Evolutionary conservation across 53 echinoderm and acorn worm species (phyloP), one percentile per base, ranked within the genome.

Genomic region (Astropecten irregularis): DNA sequence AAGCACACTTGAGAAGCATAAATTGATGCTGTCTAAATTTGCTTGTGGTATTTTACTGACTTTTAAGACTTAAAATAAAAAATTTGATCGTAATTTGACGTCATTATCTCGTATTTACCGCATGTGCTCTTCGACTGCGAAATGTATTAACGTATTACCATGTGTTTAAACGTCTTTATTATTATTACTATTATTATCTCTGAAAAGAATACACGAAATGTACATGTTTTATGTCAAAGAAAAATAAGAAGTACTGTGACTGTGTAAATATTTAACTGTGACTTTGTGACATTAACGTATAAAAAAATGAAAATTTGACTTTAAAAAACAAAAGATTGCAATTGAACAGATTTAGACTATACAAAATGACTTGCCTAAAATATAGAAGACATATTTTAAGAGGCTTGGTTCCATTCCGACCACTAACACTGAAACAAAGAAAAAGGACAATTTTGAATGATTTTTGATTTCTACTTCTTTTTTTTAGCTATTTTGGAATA

Each of bases 111-210:
- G n/a, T n/a, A n/a, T n/a, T n/a, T 77, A 44, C 79, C 79, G 62
- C 47, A 42, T 79, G 79, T 79, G 79, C 79, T 79, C 79, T 79
- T 79, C 79, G 61, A 79, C 79, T 40, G 62, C 62, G 47, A 61
- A 79, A 79, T 57, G 62, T 79, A 79, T 62, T 79, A 62, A 19
- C 44, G 79, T 79, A 79, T n/a, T n/a, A 60, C 48, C 35, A 58
- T 76, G 62, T 79, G 61, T 46, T 79, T 79, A 20, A 62, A 79
- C 42, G 79, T 79, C 40, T 79, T 79, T 62, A 79, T 47, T 79
- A 47, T 40, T 32, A 62, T 20, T n/a, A n/a, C n/a, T n/a, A n/a
- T n/a, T n/a, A 42, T 6, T 42, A 42, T 42, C 42, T 42, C 42
- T 42, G 42, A 42, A 42, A 42, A 42, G 42, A 42, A 42, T 6